phyloP scores from a whole-genome alignment of 1,140 invertebrate species.

The Diorhabda sublineata region DNA sequence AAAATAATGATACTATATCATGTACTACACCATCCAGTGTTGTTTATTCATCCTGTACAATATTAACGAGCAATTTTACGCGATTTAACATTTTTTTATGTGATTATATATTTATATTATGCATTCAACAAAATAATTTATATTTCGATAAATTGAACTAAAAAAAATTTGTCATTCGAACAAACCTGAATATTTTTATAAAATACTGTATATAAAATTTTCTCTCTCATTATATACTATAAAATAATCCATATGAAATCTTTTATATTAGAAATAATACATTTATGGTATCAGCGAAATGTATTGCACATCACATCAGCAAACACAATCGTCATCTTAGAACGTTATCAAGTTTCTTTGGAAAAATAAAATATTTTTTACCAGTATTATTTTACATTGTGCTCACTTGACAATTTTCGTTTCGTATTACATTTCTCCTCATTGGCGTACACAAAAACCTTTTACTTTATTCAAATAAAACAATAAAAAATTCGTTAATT shows the following conservation, averaged over 20 bases:
- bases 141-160: too few relatives aligned
- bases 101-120: too few relatives aligned
- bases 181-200: conserved; percentile 1
- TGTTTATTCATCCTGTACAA: too few relatives aligned
- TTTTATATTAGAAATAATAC: neutral
- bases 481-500: too few relatives aligned
- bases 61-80: too few relatives aligned
- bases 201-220: neutral
- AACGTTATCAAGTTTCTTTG: conserved; percentile 2
- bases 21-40: too few relatives aligned
- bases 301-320: neutral
- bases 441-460: too few relatives aligned
- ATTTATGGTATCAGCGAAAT: neutral
- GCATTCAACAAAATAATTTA: too few relatives aligned
- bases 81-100: too few relatives aligned
- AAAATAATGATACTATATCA: too few relatives aligned
- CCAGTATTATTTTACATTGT: neutral
- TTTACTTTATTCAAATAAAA: too few relatives aligned
- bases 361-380: neutral
- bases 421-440: conserved; percentile 6
- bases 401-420: conserved; percentile 7
- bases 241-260: neutral
- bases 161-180: neutral
- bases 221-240: neutral
- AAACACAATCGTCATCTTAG: neutral